Evolutionary conservation across 2,113 vertebrate genomes (phyloP).

Genomic region (Macaca fascicularis): T2T-MFA8v1.1 NC_088380.1:176946501-176947000

Average conservation of each 20-base stretch:
- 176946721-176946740: background rate
- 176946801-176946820: background rate
- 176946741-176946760: background rate
- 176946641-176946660: background rate
- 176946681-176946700: constrained; percentile 60
- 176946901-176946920: background rate
- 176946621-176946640: constrained; percentile 18
- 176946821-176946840: background rate
- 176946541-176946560: background rate
- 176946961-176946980: background rate
- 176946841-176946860: background rate
- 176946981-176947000: background rate
- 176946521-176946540: background rate
- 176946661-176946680: constrained; percentile 15
- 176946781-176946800: background rate
- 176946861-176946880: background rate
- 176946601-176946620: background rate
- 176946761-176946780: background rate
- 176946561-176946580: background rate
- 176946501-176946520: background rate
- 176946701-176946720: background rate
- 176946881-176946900: fast-evolving
- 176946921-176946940: background rate
- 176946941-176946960: background rate
- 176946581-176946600: background rate